phyloP scores from a whole-genome alignment of 2,797 vertebrate genomes.

The Odontamblyopus rebecca region DNA sequence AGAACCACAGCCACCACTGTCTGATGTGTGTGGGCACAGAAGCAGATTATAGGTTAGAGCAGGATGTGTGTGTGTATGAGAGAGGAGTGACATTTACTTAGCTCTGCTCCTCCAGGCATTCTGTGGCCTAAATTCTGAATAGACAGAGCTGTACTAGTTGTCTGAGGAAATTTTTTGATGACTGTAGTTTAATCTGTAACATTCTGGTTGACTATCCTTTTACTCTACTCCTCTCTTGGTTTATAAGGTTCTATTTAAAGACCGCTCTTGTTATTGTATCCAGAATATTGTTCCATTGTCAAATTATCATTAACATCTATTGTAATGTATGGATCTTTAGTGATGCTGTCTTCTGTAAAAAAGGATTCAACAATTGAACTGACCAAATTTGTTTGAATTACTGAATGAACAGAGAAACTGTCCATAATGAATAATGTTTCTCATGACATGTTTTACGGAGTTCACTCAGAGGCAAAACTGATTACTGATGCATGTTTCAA shows the following conservation, averaged over 20 bases:
- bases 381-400: too few species aligned
- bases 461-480: too few species aligned
- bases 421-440: too few species aligned
- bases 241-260: background rate
- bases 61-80: slow-evolving; percentile 42
- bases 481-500: too few species aligned
- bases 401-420: too few species aligned
- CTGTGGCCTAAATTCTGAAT: slow-evolving; percentile 66
- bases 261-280: background rate
- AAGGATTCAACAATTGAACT: too few species aligned
- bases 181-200: background rate
- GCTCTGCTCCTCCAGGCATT: slow-evolving; percentile 66
- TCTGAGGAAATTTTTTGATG: slow-evolving; percentile 4
- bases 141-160: slow-evolving; percentile 38
- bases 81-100: slow-evolving; percentile 69
- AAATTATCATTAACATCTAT: background rate
- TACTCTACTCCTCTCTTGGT: background rate
- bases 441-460: too few species aligned
- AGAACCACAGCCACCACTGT: slow-evolving; percentile 52
- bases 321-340: background rate
- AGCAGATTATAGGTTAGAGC: slow-evolving; percentile 58
- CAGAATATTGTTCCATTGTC: background rate
- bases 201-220: background rate
- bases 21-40: slow-evolving; percentile 49
- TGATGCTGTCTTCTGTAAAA: too few species aligned